Base-by-base conservation (phyloP, 2,797 vertebrate species). In the Nasua narica region DNA sequence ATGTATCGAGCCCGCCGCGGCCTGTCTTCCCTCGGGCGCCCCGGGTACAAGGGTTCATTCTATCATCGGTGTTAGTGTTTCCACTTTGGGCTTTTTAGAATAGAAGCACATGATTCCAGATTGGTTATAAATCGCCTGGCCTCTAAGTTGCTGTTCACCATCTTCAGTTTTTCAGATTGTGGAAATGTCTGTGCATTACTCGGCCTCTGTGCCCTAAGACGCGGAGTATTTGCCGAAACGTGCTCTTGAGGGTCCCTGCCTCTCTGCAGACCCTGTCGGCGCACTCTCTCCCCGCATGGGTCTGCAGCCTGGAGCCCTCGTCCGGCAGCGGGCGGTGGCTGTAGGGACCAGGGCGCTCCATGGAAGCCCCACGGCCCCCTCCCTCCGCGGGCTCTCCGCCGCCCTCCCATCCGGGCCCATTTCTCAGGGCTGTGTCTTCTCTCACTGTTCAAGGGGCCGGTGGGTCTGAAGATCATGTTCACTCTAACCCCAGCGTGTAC, bases 401-500 rank as follows among this genome's bases (percentile, higher is more conserved):
- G 1, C 37, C 29, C 50, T 85, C 65, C 81, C 65, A 72, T n/a
- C 23, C 18, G 4, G 87, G 83, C 1, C 0, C 27, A 14, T 12
- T 6, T 56, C 79, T 67, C 25, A 3, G 48, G 50, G 50, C 90
- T 65, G 35, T 16, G 37, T 92, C 90, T 58, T 60, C 19, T 86
- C 72, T 76, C 19, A 3, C 48, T 96, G 95, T 94, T 92, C 95
- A 92, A 92, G 46, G 29, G 0, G 15, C 62, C 88, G 60, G 40
- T 54, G 87, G 81, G 72, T 95, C 11, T 2, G 14, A 79, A 86
- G 94, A 82, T 96, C 82, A 72, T 18, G 23, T 5, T 43, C 14
- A 65, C 92, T 52, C 74, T 48, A 92, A 0, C 5, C 40, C 65
- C 14, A 11, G 0, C 0, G 21, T 32, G 50, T 18, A 1, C 2